phyloP scores from a whole-genome alignment of 2,113 vertebrate genomes.

The Ciconia maguari region DNA sequence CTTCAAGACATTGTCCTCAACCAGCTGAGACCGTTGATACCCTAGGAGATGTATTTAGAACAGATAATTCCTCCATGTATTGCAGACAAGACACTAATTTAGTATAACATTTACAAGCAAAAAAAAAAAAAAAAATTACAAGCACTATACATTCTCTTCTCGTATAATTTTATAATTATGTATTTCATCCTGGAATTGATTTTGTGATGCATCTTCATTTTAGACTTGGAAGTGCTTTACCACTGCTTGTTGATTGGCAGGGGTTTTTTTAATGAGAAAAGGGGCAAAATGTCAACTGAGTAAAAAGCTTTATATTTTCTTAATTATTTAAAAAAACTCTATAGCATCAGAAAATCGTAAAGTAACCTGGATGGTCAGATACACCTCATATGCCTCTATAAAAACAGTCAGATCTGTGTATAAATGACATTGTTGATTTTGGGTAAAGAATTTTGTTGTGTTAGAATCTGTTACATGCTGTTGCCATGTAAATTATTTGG shows the following conservation, averaged over 20 bases:
- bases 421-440: background rate
- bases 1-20: background rate
- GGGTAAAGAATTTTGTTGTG: background rate
- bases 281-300: background rate
- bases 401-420: background rate
- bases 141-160: background rate
- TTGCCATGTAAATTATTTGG: constrained; percentile 33
- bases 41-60: background rate
- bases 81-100: background rate
- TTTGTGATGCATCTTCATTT: background rate
- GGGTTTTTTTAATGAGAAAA: background rate
- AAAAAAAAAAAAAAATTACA: background rate
- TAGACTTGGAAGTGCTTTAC: background rate
- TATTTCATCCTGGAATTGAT: background rate
- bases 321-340: background rate
- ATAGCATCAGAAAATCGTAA: background rate
- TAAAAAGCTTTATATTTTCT: background rate
- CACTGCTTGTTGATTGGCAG: background rate
- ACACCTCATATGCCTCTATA: background rate
- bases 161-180: background rate
- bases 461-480: background rate
- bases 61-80: background rate
- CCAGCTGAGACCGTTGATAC: background rate
- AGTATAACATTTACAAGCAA: background rate
- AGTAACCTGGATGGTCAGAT: background rate